Conservation (phyloP, 35 echinoderm and acorn worm species). For the Stichopus chloronotus region DNA sequence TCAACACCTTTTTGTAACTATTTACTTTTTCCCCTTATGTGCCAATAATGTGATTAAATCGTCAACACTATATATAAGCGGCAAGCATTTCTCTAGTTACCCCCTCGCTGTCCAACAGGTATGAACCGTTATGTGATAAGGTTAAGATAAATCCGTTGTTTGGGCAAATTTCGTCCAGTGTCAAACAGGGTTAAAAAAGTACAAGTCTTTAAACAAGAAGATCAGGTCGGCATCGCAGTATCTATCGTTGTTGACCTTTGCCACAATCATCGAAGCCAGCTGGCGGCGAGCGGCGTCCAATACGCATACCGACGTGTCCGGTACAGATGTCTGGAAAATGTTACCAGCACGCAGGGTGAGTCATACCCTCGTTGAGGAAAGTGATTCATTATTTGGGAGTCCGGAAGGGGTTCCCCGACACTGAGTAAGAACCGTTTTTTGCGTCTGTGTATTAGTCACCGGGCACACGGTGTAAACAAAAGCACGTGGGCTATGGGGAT, state of each 20-base stretch:
- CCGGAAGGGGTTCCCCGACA: constrained; percentile 41
- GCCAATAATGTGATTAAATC: no score
- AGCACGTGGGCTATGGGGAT: neutral
- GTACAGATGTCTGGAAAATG: constrained; percentile 26
- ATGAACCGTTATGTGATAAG: no score
- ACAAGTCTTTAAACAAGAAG: no score
- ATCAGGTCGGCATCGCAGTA: no score
- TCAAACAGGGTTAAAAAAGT: no score
- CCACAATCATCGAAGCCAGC: neutral
- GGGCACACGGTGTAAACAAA: neutral
- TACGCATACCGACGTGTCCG: constrained; percentile 19
- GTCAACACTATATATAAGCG: no score
- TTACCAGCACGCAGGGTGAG: neutral
- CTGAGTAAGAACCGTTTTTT: neutral
- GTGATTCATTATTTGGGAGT: constrained; percentile 18
- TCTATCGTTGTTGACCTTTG: neutral
- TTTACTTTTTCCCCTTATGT: no score
- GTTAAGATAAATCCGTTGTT: no score
- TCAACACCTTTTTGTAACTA: no score
- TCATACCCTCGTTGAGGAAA: constrained; percentile 36
- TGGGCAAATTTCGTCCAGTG: no score
- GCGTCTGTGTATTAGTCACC: constrained; percentile 21
- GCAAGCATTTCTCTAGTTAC: no score
- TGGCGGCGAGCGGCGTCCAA: neutral
- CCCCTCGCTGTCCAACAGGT: no score